A percentile compares a stretch with the other conserved stretches of the same genome.
Evolutionary conservation across 2,113 vertebrate genomes (phyloP).

Genomic region (Craseonycteris thonglongyai): DNA sequence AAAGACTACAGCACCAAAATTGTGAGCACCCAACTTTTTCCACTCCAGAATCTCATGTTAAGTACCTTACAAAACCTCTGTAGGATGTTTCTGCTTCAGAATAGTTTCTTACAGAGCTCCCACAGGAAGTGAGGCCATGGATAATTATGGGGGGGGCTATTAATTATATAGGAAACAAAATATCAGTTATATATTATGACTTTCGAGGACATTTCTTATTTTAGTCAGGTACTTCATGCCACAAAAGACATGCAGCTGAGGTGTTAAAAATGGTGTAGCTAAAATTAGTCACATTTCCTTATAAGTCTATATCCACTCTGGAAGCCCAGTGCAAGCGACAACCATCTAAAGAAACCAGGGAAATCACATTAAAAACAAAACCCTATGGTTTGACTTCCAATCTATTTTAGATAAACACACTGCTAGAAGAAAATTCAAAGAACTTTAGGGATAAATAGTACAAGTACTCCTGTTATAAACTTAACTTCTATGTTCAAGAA

Average conservation of each 20-base stretch:
- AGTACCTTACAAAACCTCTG: neutral
- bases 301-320: neutral
- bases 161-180: neutral
- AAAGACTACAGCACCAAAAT: neutral
- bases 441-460: neutral
- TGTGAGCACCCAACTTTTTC: neutral
- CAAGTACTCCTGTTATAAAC: neutral
- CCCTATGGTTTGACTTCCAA: neutral
- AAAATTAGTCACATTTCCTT: neutral
- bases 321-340: neutral
- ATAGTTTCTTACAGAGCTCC: neutral
- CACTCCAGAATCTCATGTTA: neutral
- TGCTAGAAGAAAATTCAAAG: neutral
- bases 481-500: neutral
- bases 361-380: slow-evolving; percentile 5
- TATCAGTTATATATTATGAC: neutral
- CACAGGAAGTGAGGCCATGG: neutral
- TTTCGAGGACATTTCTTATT: neutral
- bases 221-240: neutral
- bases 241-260: neutral
- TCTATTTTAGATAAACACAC: neutral
- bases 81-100: neutral
- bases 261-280: neutral
- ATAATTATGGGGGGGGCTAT: neutral
- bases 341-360: neutral